Evolutionary conservation across 2,888 invertebrate species (phyloP), one percentile per base, ranked within the genome.

Genomic region (Phortica magna): DNA sequence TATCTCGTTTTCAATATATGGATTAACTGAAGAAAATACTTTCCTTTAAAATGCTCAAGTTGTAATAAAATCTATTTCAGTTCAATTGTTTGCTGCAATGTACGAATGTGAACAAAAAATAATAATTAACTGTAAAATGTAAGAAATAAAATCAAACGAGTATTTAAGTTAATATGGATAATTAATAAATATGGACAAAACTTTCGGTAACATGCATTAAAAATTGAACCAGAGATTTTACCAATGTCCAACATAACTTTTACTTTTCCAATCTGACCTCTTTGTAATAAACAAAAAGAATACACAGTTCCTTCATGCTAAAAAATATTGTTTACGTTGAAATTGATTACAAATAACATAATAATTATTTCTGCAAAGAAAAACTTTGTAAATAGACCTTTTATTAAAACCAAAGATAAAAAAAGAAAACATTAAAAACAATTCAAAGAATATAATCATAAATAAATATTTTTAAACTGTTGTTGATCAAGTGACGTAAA

Each of bases 31-130:
- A 31, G 31, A 31, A 48, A 65, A 31, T 31, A 31, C 31, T 31
- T 31, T 31, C 31, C 31, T 31, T 31, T 17, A 14, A 55, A 55
- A n/a, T 55, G 59, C 59, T 59, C 17, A 31, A 31, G 90, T 90
- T 83, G 82, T 77, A 80, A 81, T 90, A 73, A 90, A 89, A 78
- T 84, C 89, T 80, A 86, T 86, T 77, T 86, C 90, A 75, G 78
- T 90, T 79, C 78, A 87, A 84, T 88, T 89, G 81, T 87, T 88
- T 2, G 84, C 89, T 84, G 78, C 81, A 81, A 77, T 78, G 76
- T 76, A 77, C 78, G 61, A 80, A 76, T 76, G 77, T 75, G 72
- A 79, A 72, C 76, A 78, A 77, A 76, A 77, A 61, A 57, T 55
- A 74, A 64, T 78, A 80, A 77, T 79, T 81, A 80, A 80, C 76